Percentiles rank a stretch among this genome's conserved stretches.
Evolutionary conservation across 2,113 vertebrate species (phyloP).

Genomic region (Crotalus tigris): DNA sequence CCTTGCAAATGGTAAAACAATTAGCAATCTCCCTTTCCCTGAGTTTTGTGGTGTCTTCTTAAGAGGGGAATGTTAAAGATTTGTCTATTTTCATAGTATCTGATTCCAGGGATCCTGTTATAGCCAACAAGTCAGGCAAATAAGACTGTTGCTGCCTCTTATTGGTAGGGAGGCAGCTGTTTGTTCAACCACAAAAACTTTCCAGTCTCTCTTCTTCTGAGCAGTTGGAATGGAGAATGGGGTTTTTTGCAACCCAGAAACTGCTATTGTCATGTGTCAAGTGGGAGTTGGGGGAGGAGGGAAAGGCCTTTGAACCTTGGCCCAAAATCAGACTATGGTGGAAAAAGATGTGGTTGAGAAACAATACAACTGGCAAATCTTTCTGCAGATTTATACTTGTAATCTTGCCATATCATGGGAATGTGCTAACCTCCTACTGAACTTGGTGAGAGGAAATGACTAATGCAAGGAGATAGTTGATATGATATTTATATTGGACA

Average conservation of each 20-base stretch:
- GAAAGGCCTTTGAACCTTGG: constrained; percentile 61
- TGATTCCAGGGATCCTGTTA: constrained; percentile 6
- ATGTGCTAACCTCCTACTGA: constrained; percentile 75
- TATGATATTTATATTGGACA: constrained; percentile 79
- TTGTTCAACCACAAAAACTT: constrained; percentile 47
- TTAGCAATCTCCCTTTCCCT: background rate
- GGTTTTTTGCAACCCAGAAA: constrained; percentile 37
- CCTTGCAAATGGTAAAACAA: background rate
- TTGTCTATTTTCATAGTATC: background rate
- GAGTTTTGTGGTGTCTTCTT: background rate
- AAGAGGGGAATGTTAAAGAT: background rate
- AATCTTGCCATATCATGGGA: constrained; percentile 72
- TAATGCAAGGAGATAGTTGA: constrained; percentile 72
- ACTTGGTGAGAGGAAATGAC: constrained; percentile 78
- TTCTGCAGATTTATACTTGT: constrained; percentile 45
- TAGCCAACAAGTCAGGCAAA: constrained; percentile 27
- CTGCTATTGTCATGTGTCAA: constrained; percentile 55
- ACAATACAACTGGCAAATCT: constrained; percentile 52
- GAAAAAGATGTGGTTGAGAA: constrained; percentile 62
- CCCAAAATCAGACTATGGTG: constrained; percentile 55
- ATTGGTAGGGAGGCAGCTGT: background rate
- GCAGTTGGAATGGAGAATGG: constrained; percentile 12
- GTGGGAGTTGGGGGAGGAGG: background rate
- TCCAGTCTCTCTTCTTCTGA: constrained; percentile 32
- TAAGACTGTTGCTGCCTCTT: constrained; percentile 32